Evolutionary conservation across 37 sponge, comb jelly and placozoan species (phyloP).

Genomic region (Eunapius fragilis): DNA sequence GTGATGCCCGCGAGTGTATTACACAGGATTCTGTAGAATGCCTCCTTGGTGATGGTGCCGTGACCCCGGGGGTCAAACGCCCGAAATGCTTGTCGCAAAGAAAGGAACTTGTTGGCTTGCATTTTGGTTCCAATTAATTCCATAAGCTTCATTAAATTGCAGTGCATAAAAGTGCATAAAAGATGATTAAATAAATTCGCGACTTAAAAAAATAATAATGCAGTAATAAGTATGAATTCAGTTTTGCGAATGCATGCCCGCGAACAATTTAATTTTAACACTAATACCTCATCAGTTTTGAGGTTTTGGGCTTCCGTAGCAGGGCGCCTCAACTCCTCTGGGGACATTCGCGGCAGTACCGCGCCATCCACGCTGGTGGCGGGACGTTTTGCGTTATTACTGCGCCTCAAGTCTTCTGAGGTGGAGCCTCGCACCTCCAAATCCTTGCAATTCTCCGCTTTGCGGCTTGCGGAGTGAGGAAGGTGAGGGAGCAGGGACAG

Average conservation of each 20-base stretch:
- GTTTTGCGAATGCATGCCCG: too few species aligned
- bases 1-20: slow-evolving; percentile 13
- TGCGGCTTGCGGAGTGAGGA: background rate
- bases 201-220: background rate
- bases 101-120: background rate
- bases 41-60: slow-evolving; percentile 44
- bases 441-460: background rate
- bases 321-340: background rate
- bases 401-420: background rate
- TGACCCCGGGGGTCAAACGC: slow-evolving; percentile 56
- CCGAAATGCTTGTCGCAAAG: slow-evolving; percentile 32
- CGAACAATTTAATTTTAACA: too few species aligned
- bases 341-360: background rate
- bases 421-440: background rate
- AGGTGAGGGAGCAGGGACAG: background rate
- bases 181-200: too few species aligned
- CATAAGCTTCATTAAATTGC: background rate
- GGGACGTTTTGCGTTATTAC: background rate
- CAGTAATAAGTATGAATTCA: too few species aligned
- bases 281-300: background rate
- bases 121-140: background rate
- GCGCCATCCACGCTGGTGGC: background rate
- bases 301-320: background rate
- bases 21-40: slow-evolving; percentile 37
- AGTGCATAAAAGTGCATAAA: too few species aligned